Percentiles rank a stretch among this genome's conserved stretches.
Conservation (phyloP, 1,140 invertebrate species). For the Meloidogyne hapla region DNA sequence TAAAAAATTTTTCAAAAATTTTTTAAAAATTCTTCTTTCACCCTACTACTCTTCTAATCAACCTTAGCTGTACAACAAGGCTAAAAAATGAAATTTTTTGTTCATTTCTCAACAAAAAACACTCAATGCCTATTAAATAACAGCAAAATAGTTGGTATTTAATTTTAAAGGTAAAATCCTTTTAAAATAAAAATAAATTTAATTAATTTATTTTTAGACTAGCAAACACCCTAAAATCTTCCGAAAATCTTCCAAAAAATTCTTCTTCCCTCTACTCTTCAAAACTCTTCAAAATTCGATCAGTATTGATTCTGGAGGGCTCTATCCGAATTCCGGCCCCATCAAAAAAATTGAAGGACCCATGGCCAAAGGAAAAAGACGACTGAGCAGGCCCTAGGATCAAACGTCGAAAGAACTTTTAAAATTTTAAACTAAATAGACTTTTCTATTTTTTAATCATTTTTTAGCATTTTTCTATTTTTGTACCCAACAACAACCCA, state of each 20-base stretch:
- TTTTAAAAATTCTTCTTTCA: too few relatives aligned
- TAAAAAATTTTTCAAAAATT: too few relatives aligned
- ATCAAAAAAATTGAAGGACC: constrained; percentile 10
- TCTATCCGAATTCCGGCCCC: constrained; percentile 26
- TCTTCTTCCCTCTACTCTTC: background rate
- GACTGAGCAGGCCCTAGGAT: constrained; percentile 22
- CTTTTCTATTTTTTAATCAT: background rate
- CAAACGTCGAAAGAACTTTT: constrained; percentile 24
- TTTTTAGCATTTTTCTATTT: background rate
- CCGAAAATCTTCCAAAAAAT: background rate
- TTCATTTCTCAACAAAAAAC: too few relatives aligned
- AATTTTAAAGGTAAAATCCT: background rate
- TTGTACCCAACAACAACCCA: background rate
- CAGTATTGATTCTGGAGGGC: constrained; percentile 13
- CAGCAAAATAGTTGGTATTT: background rate
- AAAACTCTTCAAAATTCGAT: background rate
- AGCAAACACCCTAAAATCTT: background rate
- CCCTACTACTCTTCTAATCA: too few relatives aligned
- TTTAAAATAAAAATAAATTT: too few relatives aligned
- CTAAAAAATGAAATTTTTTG: too few relatives aligned
- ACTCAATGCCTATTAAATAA: too few relatives aligned
- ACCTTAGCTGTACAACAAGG: too few relatives aligned
- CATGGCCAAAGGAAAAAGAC: constrained; percentile 29
- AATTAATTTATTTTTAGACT: background rate
- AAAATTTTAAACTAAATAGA: background rate